Evolutionary conservation across 2,797 vertebrate species (phyloP).

Genomic region (Uromys caudimaculatus): DNA sequence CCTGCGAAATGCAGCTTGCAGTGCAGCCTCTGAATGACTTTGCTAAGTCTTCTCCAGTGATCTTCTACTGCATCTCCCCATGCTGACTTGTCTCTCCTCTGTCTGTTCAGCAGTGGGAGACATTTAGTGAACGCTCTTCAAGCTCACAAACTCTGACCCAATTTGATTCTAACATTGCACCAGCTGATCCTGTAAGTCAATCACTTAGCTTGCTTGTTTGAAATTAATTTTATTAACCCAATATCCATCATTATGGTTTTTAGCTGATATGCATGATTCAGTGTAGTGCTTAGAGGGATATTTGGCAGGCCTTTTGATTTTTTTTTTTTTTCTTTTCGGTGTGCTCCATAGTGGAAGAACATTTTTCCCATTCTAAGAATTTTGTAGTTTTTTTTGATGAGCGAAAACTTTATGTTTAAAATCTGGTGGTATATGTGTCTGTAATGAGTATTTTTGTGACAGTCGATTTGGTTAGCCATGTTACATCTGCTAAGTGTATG

Average conservation of each 20-base stretch:
- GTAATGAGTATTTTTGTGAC: slow-evolving; percentile 54
- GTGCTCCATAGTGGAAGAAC: slow-evolving; percentile 74
- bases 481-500: slow-evolving; percentile 74
- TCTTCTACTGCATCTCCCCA: slow-evolving; percentile 87
- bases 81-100: slow-evolving; percentile 94
- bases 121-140: slow-evolving; percentile 99
- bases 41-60: slow-evolving; percentile 87
- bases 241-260: slow-evolving; percentile 88
- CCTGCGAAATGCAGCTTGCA: slow-evolving; percentile 80
- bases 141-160: slow-evolving; percentile 99
- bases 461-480: slow-evolving; percentile 64
- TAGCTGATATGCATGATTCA: slow-evolving; percentile 87
- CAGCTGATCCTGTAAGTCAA: slow-evolving; percentile 99
- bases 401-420: slow-evolving; percentile 67
- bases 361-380: slow-evolving; percentile 65
- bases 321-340: background rate
- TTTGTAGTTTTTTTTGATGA: slow-evolving; percentile 75
- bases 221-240: slow-evolving; percentile 99
- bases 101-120: slow-evolving; percentile 99
- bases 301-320: slow-evolving; percentile 82
- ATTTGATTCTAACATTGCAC: slow-evolving; percentile 99
- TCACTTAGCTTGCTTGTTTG: slow-evolving; percentile 99
- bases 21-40: slow-evolving; percentile 87
- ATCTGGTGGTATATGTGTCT: slow-evolving; percentile 71
- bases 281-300: slow-evolving; percentile 84